Conservation (phyloP, 2,113 vertebrate genomes). For the Suricata suricatta region DNA sequence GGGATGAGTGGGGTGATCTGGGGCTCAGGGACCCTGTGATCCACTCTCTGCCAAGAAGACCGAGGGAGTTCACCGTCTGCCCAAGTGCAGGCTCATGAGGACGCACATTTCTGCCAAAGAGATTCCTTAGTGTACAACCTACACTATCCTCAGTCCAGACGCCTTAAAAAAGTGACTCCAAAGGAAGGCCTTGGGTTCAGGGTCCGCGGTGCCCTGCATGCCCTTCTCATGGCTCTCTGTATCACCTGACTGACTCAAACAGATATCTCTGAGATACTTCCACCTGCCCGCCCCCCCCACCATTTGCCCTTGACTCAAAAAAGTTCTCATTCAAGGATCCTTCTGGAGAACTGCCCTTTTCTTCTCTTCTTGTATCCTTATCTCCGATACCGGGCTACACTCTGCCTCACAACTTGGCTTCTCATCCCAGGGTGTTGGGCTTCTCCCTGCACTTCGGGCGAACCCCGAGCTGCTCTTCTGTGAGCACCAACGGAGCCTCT, state of each 20-base stretch:
- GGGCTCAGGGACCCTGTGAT: not conserved
- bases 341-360: not conserved
- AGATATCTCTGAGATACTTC: not conserved
- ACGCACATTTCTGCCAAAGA: not conserved
- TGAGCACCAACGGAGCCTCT: not conserved
- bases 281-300: not conserved
- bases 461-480: not conserved
- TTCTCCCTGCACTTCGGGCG: not conserved
- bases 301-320: not conserved
- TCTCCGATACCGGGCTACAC: accelerated
- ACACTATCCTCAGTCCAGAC: not conserved
- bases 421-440: not conserved
- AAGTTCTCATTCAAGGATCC: not conserved
- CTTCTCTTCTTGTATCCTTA: not conserved
- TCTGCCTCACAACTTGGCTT: not conserved
- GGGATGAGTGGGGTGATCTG: not conserved
- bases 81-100: no score
- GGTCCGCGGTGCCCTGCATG: not conserved
- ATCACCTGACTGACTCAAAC: not conserved
- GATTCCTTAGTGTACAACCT: not conserved
- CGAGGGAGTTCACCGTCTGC: not conserved
- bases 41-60: not conserved
- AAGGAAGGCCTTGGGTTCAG: not conserved
- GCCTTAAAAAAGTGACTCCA: not conserved
- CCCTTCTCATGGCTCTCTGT: not conserved